phyloP scores from a whole-genome alignment of 2,113 vertebrate genomes.

The Sinocyclocheilus rhinocerous region DNA sequence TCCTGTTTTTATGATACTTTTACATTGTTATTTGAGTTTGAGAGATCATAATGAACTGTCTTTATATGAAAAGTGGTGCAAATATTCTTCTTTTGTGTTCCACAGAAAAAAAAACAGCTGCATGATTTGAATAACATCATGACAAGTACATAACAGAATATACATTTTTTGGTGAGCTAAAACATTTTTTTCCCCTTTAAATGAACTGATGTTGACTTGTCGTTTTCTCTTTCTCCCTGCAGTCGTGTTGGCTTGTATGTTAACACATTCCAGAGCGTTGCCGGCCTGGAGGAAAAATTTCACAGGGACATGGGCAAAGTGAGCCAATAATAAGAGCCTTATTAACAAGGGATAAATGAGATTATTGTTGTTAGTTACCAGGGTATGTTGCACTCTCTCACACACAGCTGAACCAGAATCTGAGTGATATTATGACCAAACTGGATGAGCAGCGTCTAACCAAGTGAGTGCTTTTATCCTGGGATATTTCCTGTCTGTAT shows the following conservation, averaged over 20 bases:
- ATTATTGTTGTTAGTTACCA: not conserved
- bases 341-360: not conserved
- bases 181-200: not conserved
- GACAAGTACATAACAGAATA: not conserved
- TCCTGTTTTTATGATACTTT: too few relatives aligned
- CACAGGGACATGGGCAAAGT: slow-evolving; percentile 96
- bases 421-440: slow-evolving; percentile 89
- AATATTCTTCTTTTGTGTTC: not conserved
- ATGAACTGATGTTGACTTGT: not conserved
- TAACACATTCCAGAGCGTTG: slow-evolving; percentile 95
- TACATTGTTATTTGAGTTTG: not conserved
- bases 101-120: not conserved
- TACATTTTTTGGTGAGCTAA: not conserved
- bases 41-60: not conserved
- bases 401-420: slow-evolving; percentile 89
- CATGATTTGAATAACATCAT: not conserved
- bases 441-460: slow-evolving; percentile 85
- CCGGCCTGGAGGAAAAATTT: slow-evolving; percentile 92
- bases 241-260: slow-evolving; percentile 97
- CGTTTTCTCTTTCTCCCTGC: slow-evolving; percentile 21
- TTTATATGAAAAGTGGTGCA: not conserved
- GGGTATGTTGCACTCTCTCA: not conserved
- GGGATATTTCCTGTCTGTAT: not conserved
- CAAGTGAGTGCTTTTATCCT: slow-evolving; percentile 65
- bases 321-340: slow-evolving; percentile 35